Evolutionary conservation across 2,113 vertebrate species (phyloP).

Genomic region (Scatophagus argus): DNA sequence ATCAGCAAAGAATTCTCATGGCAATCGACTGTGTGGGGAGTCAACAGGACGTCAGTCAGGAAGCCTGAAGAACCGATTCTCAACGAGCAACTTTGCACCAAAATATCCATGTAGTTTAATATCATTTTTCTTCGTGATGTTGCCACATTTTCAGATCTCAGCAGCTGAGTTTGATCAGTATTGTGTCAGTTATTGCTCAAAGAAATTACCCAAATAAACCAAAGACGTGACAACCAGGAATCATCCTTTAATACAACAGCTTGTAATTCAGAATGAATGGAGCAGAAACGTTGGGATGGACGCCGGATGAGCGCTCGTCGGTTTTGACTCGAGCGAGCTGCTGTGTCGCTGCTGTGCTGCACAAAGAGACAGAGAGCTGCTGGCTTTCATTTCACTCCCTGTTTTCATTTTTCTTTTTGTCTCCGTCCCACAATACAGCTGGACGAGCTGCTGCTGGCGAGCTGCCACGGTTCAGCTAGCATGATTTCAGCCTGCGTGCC

Average conservation of each 20-base stretch:
- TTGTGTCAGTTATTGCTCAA: no score
- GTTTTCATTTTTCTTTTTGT: slow-evolving; percentile 10
- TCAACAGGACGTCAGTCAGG: no score
- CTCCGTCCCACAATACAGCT: not conserved
- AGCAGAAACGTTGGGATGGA: not conserved
- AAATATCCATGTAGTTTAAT: no score
- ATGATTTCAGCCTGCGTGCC: slow-evolving; percentile 9
- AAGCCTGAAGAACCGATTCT: no score
- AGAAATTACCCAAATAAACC: no score
- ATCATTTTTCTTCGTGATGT: no score
- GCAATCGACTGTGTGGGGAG: no score
- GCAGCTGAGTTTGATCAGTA: no score
- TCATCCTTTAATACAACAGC: not conserved
- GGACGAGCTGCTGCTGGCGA: slow-evolving; percentile 33
- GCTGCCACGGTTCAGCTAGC: slow-evolving; percentile 16
- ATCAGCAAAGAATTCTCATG: no score
- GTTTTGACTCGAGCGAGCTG: not conserved
- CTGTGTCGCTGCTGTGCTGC: slow-evolving; percentile 14
- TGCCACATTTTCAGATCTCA: no score
- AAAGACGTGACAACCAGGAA: not conserved
- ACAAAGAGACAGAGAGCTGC: not conserved
- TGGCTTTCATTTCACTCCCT: slow-evolving; percentile 6
- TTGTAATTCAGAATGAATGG: not conserved
- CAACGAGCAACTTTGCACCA: no score
- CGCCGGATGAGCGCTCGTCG: not conserved